Evolutionary conservation across 2,797 vertebrate species (phyloP).

Genomic region (Thamnophis elegans): DNA sequence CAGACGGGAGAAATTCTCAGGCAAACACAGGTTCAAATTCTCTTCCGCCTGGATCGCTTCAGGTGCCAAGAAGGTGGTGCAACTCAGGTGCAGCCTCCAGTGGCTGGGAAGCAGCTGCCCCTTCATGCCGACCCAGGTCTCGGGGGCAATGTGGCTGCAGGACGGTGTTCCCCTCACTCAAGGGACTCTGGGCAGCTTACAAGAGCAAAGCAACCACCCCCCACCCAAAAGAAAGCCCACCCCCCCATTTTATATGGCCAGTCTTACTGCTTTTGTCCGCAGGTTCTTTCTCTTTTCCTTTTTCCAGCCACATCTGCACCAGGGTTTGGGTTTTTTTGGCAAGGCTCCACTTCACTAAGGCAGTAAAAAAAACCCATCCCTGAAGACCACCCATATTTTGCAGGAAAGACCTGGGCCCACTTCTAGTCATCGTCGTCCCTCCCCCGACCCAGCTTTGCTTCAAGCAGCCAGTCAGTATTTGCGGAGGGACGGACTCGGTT

Average conservation of each 20-base stretch:
- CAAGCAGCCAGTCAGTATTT: background rate
- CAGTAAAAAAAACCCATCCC: background rate
- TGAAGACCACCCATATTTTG: background rate
- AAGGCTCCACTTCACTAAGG: background rate
- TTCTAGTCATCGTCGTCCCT: background rate
- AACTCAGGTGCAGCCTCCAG: background rate
- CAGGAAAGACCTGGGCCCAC: background rate
- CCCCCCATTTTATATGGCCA: background rate
- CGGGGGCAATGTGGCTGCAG: too few relatives aligned
- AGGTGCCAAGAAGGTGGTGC: background rate
- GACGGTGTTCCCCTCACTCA: background rate
- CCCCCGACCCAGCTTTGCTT: background rate
- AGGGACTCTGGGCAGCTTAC: background rate
- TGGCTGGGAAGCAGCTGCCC: background rate
- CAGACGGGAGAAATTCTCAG: background rate
- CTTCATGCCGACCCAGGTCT: accelerated
- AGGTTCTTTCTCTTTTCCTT: background rate
- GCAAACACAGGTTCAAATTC: background rate
- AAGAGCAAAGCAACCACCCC: background rate
- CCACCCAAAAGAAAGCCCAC: background rate
- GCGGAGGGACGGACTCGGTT: background rate
- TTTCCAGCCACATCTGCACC: background rate
- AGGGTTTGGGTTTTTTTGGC: too few relatives aligned
- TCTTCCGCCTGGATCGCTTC: background rate
- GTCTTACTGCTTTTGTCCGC: background rate